These are phyloP conservation scores for Heterohyrax brucei DNA, from an alignment of 2,797 vertebrate genomes.

Conservation along the genomic window DNA sequence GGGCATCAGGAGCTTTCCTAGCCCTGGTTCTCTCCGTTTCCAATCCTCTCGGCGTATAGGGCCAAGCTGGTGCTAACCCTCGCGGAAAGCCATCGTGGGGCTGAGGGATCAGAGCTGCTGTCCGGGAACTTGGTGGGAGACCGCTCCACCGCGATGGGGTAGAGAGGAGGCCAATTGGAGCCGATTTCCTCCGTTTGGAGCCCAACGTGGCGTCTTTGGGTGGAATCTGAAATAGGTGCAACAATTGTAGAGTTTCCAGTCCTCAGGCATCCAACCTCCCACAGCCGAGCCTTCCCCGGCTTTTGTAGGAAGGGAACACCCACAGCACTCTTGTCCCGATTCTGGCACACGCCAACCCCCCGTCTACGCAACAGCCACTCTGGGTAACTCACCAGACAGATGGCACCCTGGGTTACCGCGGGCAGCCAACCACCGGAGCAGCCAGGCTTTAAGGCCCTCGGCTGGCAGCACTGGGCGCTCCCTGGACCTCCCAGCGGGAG, in stretches of 20 bases:
- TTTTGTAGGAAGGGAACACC: background rate
- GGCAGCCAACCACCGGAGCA: background rate
- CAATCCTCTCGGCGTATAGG: background rate
- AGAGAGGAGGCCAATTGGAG: background rate
- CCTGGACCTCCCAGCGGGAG: background rate
- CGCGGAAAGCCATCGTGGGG: background rate
- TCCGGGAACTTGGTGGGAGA: background rate
- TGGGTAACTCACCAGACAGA: slow-evolving; percentile 73
- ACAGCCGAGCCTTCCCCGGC: background rate
- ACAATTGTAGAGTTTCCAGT: background rate
- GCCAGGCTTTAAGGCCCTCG: background rate
- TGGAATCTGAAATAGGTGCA: background rate
- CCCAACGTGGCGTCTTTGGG: background rate
- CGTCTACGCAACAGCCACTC: background rate
- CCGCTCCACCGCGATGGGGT: background rate
- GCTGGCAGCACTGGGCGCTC: background rate
- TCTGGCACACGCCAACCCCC: background rate
- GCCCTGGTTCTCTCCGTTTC: background rate
- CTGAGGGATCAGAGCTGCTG: background rate
- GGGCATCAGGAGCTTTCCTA: background rate
- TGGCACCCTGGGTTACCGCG: background rate
- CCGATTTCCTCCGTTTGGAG: background rate
- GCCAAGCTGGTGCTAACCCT: background rate
- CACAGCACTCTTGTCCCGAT: background rate
- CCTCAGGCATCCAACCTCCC: background rate